These are phyloP conservation scores for Parasteatoda tepidariorum DNA, from an alignment of 1,140 invertebrate genomes.

Conservation along the genomic window DNA sequence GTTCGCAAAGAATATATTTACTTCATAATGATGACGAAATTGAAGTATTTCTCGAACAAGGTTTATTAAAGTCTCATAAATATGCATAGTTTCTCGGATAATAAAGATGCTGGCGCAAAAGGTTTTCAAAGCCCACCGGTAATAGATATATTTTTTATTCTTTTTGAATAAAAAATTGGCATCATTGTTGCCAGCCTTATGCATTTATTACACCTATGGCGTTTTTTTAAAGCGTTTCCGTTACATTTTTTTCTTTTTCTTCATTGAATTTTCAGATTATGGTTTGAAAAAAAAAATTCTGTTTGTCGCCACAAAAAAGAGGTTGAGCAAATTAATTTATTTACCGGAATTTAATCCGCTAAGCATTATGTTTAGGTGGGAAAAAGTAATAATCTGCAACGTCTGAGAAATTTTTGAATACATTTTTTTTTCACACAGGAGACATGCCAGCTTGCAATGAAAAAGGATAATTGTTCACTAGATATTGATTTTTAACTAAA, in stretches of 20 bases:
- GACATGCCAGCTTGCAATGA: too few species aligned
- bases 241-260: neutral
- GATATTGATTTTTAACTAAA: too few species aligned
- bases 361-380: neutral
- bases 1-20: neutral
- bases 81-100: neutral
- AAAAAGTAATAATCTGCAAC: neutral
- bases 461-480: too few species aligned
- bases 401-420: neutral
- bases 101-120: neutral
- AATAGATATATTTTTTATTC: neutral
- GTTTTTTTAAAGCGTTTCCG: neutral
- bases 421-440: too few species aligned
- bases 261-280: neutral
- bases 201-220: neutral
- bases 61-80: slow-evolving; percentile 2
- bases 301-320: neutral
- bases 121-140: neutral
- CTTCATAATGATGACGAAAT: neutral
- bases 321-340: neutral
- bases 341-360: neutral
- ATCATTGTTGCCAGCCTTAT: neutral
- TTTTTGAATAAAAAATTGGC: neutral
- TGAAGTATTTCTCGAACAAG: neutral
- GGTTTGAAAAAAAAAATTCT: neutral